Conservation (phyloP, 2,888 invertebrate genomes). For the Gari tellinella region DNA sequence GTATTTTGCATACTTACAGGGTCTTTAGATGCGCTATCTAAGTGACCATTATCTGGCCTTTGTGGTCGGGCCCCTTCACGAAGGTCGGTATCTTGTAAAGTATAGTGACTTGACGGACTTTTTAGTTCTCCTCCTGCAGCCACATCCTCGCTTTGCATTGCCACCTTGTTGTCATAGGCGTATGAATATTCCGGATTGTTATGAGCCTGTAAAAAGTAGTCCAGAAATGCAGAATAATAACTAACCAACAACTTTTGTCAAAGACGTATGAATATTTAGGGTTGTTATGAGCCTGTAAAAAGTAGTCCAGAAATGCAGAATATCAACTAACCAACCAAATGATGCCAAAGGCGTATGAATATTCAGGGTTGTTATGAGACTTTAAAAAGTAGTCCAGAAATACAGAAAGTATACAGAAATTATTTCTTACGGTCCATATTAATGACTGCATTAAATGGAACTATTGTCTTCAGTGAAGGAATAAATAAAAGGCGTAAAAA, state of each 20-base stretch:
- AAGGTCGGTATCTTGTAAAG: conserved; percentile 50
- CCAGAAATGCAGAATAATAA: not conserved
- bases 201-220: conserved; percentile 15
- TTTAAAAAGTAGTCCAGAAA: conserved; percentile 9
- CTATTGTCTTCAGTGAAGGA: no score
- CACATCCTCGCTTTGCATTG: conserved; percentile 35
- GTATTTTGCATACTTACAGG: no score
- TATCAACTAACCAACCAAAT: not conserved
- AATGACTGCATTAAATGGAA: no score
- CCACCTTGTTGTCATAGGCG: conserved; percentile 65
- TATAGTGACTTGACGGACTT: conserved; percentile 47
- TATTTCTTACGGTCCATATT: no score
- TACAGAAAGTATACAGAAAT: no score
- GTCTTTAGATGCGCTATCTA: no score
- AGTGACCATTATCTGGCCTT: no score
- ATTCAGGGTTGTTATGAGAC: conserved; percentile 22
- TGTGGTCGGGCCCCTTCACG: conserved; percentile 20
- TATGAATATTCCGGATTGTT: conserved; percentile 38
- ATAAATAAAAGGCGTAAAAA: no score
- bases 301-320: not conserved
- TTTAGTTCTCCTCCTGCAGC: conserved; percentile 49
- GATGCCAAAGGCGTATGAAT: conserved; percentile 61
- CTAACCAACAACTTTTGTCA: conserved; percentile 46
- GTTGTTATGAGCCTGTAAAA: conserved; percentile 26
- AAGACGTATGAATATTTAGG: conserved; percentile 49